Evolutionary conservation across 2,888 invertebrate species (phyloP).

Genomic region (Cheilosia soror): DNA sequence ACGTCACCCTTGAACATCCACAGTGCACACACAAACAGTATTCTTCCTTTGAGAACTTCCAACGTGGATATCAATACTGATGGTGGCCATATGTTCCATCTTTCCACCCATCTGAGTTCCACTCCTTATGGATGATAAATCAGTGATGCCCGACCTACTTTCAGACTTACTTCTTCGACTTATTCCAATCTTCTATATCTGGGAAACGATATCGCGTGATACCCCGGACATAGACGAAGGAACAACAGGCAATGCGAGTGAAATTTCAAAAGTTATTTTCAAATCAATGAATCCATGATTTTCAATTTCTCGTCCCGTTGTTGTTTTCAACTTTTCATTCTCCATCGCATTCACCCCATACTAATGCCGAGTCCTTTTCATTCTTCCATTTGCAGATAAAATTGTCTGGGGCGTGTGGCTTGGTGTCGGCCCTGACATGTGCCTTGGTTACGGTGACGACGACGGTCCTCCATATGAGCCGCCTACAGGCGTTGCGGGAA

Average conservation of each 20-base stretch:
- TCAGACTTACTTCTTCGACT: neutral
- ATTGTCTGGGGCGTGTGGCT: constrained; percentile 93
- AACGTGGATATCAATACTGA: constrained; percentile 28
- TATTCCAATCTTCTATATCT: neutral
- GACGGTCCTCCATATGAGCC: constrained; percentile 95
- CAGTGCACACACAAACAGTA: neutral
- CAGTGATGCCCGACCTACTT: constrained; percentile 41
- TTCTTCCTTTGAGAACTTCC: constrained; percentile 11
- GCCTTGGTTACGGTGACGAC: constrained; percentile 94
- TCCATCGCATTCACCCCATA: neutral
- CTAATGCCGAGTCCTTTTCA: neutral
- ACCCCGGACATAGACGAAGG: constrained; percentile 9
- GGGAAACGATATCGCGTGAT: constrained; percentile 22
- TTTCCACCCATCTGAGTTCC: constrained; percentile 24
- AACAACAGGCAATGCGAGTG: constrained; percentile 19
- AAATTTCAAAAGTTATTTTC: constrained; percentile 44
- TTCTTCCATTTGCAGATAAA: constrained; percentile 88
- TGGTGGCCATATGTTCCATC: constrained; percentile 32
- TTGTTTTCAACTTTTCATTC: constrained; percentile 29
- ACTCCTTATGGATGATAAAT: constrained; percentile 21
- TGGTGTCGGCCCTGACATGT: constrained; percentile 94
- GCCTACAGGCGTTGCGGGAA: constrained; percentile 93
- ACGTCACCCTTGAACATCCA: neutral
- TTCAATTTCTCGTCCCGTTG: constrained; percentile 50
- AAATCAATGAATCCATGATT: constrained; percentile 61